A percentile compares a stretch with the other conserved stretches of the same genome.
These are phyloP conservation scores for Frankliniella intonsa DNA, from an alignment of 2,888 invertebrate genomes.

Conservation along the genomic window DNA sequence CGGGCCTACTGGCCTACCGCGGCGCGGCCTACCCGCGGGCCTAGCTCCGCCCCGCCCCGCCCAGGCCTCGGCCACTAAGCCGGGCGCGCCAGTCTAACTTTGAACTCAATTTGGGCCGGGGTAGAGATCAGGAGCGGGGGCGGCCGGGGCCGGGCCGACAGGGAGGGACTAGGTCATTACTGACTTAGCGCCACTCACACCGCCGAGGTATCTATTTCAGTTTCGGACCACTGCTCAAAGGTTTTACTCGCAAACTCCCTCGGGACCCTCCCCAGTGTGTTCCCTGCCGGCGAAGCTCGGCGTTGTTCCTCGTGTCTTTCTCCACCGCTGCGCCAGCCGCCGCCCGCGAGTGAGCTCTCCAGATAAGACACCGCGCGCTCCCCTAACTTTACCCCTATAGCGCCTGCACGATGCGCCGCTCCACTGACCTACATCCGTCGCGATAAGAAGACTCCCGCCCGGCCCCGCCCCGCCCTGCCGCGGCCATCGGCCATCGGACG, in stretches of 20 bases:
- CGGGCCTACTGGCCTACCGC: conserved; percentile 7
- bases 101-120: conserved; percentile 7
- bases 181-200: too few relatives aligned
- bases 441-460: neutral
- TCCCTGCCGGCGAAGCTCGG: too few relatives aligned
- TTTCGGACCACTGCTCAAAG: too few relatives aligned
- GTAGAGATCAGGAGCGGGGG: neutral
- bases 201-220: too few relatives aligned
- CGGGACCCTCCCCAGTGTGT: too few relatives aligned
- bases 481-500: neutral
- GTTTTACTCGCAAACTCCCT: too few relatives aligned
- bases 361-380: neutral
- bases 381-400: neutral
- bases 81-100: neutral
- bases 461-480: neutral
- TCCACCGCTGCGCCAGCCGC: too few relatives aligned
- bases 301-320: too few relatives aligned
- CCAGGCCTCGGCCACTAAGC: neutral
- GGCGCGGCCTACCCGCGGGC: neutral
- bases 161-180: too few relatives aligned
- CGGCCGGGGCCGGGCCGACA: neutral
- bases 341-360: neutral
- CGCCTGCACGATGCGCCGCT: neutral
- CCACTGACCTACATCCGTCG: neutral
- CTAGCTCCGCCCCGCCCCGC: neutral